phyloP scores from a whole-genome alignment of 2,797 vertebrate genomes.

The Lagocephalus sceleratus region DNA sequence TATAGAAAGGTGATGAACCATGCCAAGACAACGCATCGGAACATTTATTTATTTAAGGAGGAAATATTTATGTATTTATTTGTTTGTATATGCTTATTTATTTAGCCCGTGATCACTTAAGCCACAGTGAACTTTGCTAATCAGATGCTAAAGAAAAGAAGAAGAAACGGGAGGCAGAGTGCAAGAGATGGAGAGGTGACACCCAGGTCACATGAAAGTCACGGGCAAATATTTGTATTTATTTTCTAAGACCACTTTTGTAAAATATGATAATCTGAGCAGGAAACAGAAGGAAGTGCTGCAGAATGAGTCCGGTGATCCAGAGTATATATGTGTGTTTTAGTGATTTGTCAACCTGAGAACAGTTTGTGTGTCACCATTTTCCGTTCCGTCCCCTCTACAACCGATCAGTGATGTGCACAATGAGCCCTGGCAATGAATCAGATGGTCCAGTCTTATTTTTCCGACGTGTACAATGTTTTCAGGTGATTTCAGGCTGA shows the following conservation, averaged over 20 bases:
- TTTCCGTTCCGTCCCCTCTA: conserved; percentile 54
- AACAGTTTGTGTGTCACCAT: conserved; percentile 51
- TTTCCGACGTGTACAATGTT: no score
- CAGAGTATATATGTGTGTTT: conserved; percentile 58
- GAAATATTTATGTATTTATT: conserved; percentile 82
- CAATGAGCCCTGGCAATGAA: conserved; percentile 44
- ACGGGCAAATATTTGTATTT: conserved; percentile 72
- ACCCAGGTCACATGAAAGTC: conserved; percentile 37
- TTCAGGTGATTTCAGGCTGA: no score
- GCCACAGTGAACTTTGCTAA: conserved; percentile 40
- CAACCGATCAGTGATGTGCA: conserved; percentile 69
- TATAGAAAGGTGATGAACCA: conserved; percentile 30
- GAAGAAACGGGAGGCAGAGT: conserved; percentile 19
- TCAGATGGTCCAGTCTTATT: conserved; percentile 11
- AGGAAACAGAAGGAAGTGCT: conserved; percentile 13
- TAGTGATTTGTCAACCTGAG: conserved; percentile 57
- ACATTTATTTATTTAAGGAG: conserved; percentile 68
- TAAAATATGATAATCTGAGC: conserved; percentile 57
- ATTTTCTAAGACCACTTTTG: conserved; percentile 77
- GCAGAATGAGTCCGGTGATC: conserved; percentile 36
- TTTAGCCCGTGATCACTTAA: conserved; percentile 58
- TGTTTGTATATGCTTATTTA: conserved; percentile 80
- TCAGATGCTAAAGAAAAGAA: conserved; percentile 9
- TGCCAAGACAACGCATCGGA: conserved; percentile 49
- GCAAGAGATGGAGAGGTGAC: conserved; percentile 18